These are phyloP conservation scores for Merodon equestris DNA, from an alignment of 2,888 invertebrate species.

Conservation along the genomic window DNA sequence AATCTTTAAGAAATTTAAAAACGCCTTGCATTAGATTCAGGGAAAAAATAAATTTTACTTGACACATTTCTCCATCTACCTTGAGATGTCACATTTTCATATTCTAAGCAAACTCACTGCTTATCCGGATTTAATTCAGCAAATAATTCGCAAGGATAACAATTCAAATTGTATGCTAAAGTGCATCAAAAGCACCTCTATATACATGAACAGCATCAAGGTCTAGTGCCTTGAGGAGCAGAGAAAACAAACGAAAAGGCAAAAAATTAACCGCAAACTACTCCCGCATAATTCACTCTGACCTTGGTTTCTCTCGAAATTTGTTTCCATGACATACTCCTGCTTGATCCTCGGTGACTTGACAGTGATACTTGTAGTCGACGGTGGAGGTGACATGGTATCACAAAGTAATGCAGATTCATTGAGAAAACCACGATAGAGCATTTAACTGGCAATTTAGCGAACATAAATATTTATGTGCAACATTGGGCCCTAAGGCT, in stretches of 20 bases:
- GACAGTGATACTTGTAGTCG: not conserved
- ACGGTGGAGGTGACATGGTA: constrained; percentile 24
- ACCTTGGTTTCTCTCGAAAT: constrained; percentile 47
- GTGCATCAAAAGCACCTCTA: constrained; percentile 38
- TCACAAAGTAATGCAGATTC: constrained; percentile 50
- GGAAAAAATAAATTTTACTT: too few relatives aligned
- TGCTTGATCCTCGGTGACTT: too few relatives aligned
- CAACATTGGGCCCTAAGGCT: constrained; percentile 63
- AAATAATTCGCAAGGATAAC: constrained; percentile 48
- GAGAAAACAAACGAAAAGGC: not conserved
- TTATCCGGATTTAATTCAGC: constrained; percentile 28
- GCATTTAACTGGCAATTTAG: constrained; percentile 66
- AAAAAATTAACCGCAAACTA: not conserved
- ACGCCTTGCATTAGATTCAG: not conserved
- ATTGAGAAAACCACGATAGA: constrained; percentile 59
- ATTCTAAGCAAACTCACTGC: not conserved
- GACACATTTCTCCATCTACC: too few relatives aligned
- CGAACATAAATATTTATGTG: constrained; percentile 65
- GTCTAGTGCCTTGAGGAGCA: constrained; percentile 13
- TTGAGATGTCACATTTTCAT: too few relatives aligned
- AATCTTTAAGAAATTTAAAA: too few relatives aligned
- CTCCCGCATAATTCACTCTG: constrained; percentile 44
- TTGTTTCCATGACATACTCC: constrained; percentile 33
- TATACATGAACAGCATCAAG: constrained; percentile 40
- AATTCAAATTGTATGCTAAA: constrained; percentile 51